Evolutionary conservation across 2,113 vertebrate species (phyloP).

Genomic region (Ameiurus melas): DNA sequence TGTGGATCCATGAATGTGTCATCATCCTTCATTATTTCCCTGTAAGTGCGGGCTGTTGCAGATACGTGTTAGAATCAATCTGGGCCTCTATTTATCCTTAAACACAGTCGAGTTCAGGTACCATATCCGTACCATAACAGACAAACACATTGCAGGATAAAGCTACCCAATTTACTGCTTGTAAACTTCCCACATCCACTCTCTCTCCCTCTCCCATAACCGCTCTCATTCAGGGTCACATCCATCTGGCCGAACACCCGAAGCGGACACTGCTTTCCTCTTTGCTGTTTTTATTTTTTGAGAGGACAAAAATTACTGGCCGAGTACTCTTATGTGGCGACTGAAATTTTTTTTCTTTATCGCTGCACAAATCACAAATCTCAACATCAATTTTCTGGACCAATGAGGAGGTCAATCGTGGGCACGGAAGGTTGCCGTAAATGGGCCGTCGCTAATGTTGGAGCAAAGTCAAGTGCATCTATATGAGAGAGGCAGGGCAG

Average conservation of each 20-base stretch:
- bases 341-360: conserved; percentile 26
- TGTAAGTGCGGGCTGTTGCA: background rate
- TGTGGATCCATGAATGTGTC: background rate
- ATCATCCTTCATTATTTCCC: conserved; percentile 38
- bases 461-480: conserved; percentile 60
- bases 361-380: conserved; percentile 55
- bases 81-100: conserved; percentile 49
- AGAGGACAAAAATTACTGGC: background rate
- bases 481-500: conserved; percentile 40
- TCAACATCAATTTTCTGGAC: conserved; percentile 42
- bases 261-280: background rate
- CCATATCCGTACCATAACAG: background rate
- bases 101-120: conserved; percentile 51
- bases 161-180: background rate
- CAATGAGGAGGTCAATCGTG: conserved; percentile 46
- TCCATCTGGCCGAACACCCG: too few species aligned
- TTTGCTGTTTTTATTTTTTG: background rate
- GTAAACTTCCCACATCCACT: background rate
- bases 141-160: background rate
- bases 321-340: background rate
- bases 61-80: conserved; percentile 20
- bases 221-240: background rate
- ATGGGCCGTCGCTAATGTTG: conserved; percentile 58
- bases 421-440: conserved; percentile 43
- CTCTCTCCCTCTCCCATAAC: background rate